Base-by-base conservation (phyloP, 2,113 vertebrate species). In the Hippocampus mohnikei region DNA sequence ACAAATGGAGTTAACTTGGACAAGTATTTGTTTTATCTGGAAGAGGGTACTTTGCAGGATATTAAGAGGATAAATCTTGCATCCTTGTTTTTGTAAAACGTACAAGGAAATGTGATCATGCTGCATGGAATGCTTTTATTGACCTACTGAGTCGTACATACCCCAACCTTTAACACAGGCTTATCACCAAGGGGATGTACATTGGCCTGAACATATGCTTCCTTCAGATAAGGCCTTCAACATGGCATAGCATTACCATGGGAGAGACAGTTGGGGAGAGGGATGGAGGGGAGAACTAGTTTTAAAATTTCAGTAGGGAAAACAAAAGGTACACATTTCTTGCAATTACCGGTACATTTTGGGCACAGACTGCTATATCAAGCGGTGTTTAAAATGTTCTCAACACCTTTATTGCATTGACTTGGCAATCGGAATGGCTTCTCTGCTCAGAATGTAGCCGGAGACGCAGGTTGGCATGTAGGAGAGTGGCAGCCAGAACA, bases 401-500 rank as follows among this genome's bases (percentile, higher is more conserved):
- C 6, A 37, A 37, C 33, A 37, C 33, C 33, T 37, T 37, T 37
- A 91, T 27, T 77, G 0, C 1, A 56, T 41, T 6, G 76, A 16
- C 69, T 69, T 89, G 21, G 90, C 90, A 23, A 91, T 82, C 16
- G 90, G 81, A 63, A 81, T 62, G 72, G 74, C 82, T 37, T 87
- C 70, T 66, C 62, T 82, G 16, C 71, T 42, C 1, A 95, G 0
- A 64, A 94, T 15, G 55, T 81, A 87, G 62, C 94, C 93, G 12
- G 68, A 53, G 15, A 95, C 13, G 37, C 85, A 87, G 9, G 87
- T 79, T 1, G 93, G 94, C 84, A 92, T 85, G 67, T 94, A 96
- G 1, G 93, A 95, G 48, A 96, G 29, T 1, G 94, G 93, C 60
- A 94, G 83, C 89, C 88, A 94, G 72, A 94, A 85, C 12, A 95